Evolutionary conservation across 2,888 invertebrate genomes (phyloP).

Genomic region (Xestia ashworthii): DNA sequence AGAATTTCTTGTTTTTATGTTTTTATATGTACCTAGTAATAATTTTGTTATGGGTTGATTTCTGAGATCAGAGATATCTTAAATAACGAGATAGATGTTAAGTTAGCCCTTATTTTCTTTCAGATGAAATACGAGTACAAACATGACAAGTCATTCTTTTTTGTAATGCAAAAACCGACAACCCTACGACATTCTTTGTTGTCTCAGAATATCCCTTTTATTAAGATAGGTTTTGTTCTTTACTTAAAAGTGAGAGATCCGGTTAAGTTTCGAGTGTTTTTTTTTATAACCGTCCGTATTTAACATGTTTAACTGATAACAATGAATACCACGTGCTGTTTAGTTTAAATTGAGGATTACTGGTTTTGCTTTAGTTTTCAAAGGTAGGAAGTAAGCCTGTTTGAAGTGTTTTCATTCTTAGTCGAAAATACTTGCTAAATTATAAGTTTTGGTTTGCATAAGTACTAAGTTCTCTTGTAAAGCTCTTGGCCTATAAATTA

Average conservation of each 20-base stretch:
- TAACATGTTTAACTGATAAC: constrained; percentile 56
- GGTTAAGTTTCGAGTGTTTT: constrained; percentile 72
- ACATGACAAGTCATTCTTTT: background rate
- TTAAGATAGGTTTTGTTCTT: constrained; percentile 80
- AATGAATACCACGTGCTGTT: constrained; percentile 57
- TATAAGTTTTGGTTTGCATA: background rate
- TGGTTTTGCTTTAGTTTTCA: constrained; percentile 15
- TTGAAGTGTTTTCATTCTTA: background rate
- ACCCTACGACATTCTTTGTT: constrained; percentile 71
- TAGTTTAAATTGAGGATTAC: constrained; percentile 43
- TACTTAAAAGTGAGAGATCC: constrained; percentile 86
- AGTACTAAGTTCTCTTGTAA: background rate
- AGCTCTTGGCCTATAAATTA: background rate
- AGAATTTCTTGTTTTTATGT: background rate
- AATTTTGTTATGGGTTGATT: background rate
- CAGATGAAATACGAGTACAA: background rate
- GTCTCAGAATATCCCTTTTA: constrained; percentile 73
- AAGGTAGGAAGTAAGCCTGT: background rate
- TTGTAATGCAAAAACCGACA: constrained; percentile 4
- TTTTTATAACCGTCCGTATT: constrained; percentile 59
- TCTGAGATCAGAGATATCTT: background rate
- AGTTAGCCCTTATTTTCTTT: background rate
- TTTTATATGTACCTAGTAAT: background rate
- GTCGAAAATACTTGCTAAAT: background rate
- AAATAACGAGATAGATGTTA: background rate